phyloP scores from a whole-genome alignment of 2,797 vertebrate genomes.

The Corythornis leucogaster region DNA sequence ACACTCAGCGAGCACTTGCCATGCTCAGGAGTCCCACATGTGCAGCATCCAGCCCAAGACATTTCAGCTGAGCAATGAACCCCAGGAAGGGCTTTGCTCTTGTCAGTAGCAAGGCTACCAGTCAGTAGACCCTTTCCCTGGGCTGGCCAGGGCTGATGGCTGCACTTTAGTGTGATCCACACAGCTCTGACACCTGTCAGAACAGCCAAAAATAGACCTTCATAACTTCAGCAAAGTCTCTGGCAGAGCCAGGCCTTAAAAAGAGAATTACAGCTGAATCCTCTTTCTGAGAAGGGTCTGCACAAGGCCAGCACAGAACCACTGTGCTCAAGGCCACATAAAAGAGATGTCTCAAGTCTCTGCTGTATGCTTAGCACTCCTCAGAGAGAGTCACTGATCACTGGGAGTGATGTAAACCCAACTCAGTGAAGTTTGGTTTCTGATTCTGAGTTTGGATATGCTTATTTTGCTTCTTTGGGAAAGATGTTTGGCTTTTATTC shows the following conservation, averaged over 20 bases:
- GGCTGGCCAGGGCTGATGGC: not conserved
- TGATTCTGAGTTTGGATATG: not conserved
- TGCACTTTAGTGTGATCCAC: not conserved
- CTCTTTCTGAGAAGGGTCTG: not conserved
- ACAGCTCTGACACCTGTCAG: not conserved
- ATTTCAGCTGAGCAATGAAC: not conserved
- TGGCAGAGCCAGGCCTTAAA: not conserved
- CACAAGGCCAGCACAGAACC: rapidly evolving
- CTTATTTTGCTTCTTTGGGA: not conserved
- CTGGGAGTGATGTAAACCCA: not conserved
- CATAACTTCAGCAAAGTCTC: not conserved
- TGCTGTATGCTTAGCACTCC: rapidly evolving
- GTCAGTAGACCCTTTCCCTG: not conserved
- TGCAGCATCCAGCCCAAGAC: not conserved
- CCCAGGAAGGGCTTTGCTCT: not conserved
- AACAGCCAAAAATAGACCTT: not conserved
- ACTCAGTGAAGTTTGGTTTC: not conserved
- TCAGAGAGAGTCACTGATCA: rapidly evolving
- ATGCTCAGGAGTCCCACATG: not conserved
- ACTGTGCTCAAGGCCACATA: not conserved
- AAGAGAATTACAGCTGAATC: not conserved
- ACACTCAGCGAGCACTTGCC: not conserved
- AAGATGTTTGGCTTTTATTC: not conserved
- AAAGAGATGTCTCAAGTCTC: too few species aligned
- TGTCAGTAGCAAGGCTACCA: not conserved